Percentiles rank a stretch among this genome's conserved stretches.
These are phyloP conservation scores for Trypoxylon attenuatum DNA, from an alignment of 2,888 invertebrate species.

Conservation along the genomic window DNA sequence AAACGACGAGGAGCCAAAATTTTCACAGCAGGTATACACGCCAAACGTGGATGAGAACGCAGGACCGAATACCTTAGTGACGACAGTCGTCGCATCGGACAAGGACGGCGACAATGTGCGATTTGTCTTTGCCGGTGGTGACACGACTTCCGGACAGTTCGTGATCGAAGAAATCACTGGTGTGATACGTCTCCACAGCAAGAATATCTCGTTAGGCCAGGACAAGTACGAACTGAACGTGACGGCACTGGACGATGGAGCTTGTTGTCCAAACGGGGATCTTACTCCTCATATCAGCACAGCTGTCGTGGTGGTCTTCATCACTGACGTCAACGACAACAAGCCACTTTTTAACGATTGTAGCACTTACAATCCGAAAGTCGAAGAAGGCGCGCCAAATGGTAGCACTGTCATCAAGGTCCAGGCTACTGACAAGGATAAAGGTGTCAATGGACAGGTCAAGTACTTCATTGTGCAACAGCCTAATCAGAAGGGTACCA, in stretches of 20 bases:
- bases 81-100: slow-evolving; percentile 97
- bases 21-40: slow-evolving; percentile 96
- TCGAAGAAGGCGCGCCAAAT: slow-evolving; percentile 95
- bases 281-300: slow-evolving; percentile 93
- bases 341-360: slow-evolving; percentile 97
- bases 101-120: slow-evolving; percentile 98
- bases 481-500: slow-evolving; percentile 95
- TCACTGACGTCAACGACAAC: slow-evolving; percentile 97
- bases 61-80: slow-evolving; percentile 95
- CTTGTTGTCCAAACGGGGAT: slow-evolving; percentile 94
- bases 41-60: slow-evolving; percentile 98
- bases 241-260: slow-evolving; percentile 97
- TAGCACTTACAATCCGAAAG: slow-evolving; percentile 93
- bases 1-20: slow-evolving; percentile 98
- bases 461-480: slow-evolving; percentile 98
- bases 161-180: slow-evolving; percentile 97
- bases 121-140: slow-evolving; percentile 93
- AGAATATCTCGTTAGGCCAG: slow-evolving; percentile 89
- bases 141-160: slow-evolving; percentile 93
- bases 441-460: slow-evolving; percentile 95
- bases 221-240: slow-evolving; percentile 98
- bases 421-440: slow-evolving; percentile 95
- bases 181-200: slow-evolving; percentile 91
- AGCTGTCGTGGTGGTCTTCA: slow-evolving; percentile 96
- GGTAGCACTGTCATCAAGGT: slow-evolving; percentile 95